Evolutionary conservation across 2,888 invertebrate species (phyloP), one percentile per base, ranked within the genome.

Genomic region (Sphecodes monilicornis): DNA sequence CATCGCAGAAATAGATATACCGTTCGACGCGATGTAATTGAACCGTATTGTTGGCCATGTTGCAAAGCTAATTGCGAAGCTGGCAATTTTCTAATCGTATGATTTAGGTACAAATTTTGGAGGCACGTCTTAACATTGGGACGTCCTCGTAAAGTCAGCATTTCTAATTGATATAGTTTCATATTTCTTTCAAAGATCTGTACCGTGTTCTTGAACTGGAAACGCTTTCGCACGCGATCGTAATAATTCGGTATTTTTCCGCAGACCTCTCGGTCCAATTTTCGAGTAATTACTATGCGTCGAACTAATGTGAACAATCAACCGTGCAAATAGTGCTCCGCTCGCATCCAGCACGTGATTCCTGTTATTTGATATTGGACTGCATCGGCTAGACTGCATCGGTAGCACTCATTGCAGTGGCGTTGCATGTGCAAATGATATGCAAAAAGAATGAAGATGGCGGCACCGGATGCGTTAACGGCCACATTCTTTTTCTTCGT

Each of bases 1-100:
- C 78, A 80, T 84, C 76, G 73, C 82, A 77, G 70, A 73, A 82
- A 80, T 71, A 72, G 82, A 89, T 87, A 86, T 71, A 69, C 68
- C 29, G 72, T 60, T 13, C 11, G 41, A 13, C 70, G 80, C 75
- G 86, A 86, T 68, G 86, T 84, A 88, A 88, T 79, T 69, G 46
- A 66, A 32, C 41, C 18, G 26, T 69, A 16, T 68, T 22, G n/a
- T 22, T 22, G 54, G 16, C 71, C 13, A 11, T 75, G 39, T 39
- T 41, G 57, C 22, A 18, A 70, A 50, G 29, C 41, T 16, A 54
- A 70, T 70, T 64, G 26, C 60, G 54, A 41, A 32, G 13, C 50
- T 39, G 36, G 26, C n/a, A n/a, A n/a, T n/a, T 6, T 50, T 50
- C 22, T n/a, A 29, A 50, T 50, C 10, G 50, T 50, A 18, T 18